Conservation (phyloP, 2,888 invertebrate genomes). For the Dicroscelio sp. region DNA sequence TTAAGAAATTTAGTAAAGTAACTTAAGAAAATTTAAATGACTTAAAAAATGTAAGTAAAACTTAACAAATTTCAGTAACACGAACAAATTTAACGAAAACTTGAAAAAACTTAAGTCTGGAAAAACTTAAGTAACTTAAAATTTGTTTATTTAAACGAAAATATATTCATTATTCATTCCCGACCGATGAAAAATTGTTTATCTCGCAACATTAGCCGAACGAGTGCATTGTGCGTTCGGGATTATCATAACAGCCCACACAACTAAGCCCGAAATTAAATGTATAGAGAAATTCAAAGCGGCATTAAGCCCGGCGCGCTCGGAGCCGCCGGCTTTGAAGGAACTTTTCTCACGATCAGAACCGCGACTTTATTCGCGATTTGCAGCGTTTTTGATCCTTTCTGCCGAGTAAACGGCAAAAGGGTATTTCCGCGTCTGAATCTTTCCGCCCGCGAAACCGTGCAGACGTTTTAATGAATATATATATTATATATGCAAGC, state of each 20-base stretch:
- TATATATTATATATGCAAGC: constrained; percentile 75
- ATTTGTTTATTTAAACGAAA: no score
- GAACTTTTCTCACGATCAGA: constrained; percentile 76
- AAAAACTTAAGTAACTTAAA: no score
- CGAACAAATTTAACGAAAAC: no score
- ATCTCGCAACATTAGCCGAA: constrained; percentile 8
- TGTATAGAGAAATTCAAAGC: constrained; percentile 73
- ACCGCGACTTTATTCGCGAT: constrained; percentile 77
- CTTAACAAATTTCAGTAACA: no score
- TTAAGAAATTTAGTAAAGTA: no score
- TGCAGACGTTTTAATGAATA: constrained; percentile 79
- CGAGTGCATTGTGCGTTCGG: constrained; percentile 47
- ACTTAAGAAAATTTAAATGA: no score
- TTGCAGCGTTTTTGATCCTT: constrained; percentile 73
- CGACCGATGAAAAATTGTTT: neutral
- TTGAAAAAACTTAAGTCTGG: no score
- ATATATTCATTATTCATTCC: no score
- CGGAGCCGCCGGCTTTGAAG: constrained; percentile 59
- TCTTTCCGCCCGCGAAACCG: constrained; percentile 63
- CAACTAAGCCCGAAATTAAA: constrained; percentile 71
- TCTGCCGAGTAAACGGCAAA: constrained; percentile 73
- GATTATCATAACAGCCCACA: constrained; percentile 69
- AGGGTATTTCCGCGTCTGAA: constrained; percentile 73
- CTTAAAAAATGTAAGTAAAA: no score
- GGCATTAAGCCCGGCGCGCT: constrained; percentile 61